A percentile compares a stretch with the other conserved stretches of the same genome.
Conservation (phyloP, 2,797 vertebrate species). For the Chelmon rostratus region DNA sequence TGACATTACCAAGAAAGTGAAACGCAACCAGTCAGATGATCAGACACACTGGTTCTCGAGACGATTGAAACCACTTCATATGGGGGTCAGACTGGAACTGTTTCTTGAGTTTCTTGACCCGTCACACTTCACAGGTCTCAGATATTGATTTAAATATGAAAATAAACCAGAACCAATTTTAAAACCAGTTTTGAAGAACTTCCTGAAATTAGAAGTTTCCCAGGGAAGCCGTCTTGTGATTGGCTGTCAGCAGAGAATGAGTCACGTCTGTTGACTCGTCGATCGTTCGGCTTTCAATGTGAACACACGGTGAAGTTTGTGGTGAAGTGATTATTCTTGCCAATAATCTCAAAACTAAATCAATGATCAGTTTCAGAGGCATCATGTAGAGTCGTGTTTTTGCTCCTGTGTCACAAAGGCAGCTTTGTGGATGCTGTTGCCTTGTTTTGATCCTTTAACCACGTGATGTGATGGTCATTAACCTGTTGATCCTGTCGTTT, state of each 20-base stretch:
- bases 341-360: conserved; percentile 15
- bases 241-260: neutral
- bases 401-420: neutral
- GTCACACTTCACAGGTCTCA: too few relatives aligned
- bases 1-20: too few relatives aligned
- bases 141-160: too few relatives aligned
- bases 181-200: too few relatives aligned
- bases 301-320: conserved; percentile 18
- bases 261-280: neutral
- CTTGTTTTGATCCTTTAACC: neutral
- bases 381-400: neutral
- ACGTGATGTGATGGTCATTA: neutral
- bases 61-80: too few relatives aligned
- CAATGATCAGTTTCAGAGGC: neutral
- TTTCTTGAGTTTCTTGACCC: too few relatives aligned
- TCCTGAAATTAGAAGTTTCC: neutral
- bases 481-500: neutral
- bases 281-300: conserved; percentile 10
- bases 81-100: too few relatives aligned
- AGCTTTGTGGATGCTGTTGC: neutral
- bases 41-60: too few relatives aligned
- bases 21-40: too few relatives aligned
- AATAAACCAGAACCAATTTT: too few relatives aligned
- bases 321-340: neutral
- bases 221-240: neutral